Evolutionary conservation across 2,113 vertebrate species (phyloP).

Genomic region (Perccottus glenii): DNA sequence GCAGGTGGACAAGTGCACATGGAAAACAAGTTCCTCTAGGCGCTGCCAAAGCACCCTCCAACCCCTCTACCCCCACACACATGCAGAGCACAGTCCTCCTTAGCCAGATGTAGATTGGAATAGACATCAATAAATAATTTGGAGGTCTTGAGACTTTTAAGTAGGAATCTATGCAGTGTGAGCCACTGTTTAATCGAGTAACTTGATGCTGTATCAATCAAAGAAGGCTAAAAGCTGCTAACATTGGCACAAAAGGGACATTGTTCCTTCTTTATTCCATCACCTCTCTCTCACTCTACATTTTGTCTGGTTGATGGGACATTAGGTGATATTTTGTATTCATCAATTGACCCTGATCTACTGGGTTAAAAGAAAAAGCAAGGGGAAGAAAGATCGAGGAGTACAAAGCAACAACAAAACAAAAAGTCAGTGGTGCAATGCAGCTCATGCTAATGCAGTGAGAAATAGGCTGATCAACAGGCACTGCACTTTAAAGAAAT

Average conservation of each 20-base stretch:
- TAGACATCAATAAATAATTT: conserved; percentile 99
- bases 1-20: conserved; percentile 84
- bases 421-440: conserved; percentile 34
- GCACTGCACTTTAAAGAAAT: conserved; percentile 15
- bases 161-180: conserved; percentile 89
- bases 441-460: conserved; percentile 43
- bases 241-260: conserved; percentile 72
- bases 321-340: conserved; percentile 71
- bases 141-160: conserved; percentile 91
- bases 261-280: conserved; percentile 34
- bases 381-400: neutral
- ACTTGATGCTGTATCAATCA: conserved; percentile 81
- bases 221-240: conserved; percentile 71
- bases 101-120: conserved; percentile 87
- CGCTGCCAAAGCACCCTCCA: conserved; percentile 67
- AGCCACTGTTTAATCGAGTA: conserved; percentile 89
- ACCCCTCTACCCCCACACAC: conserved; percentile 29
- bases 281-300: conserved; percentile 29
- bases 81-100: conserved; percentile 58
- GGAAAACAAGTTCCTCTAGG: conserved; percentile 90
- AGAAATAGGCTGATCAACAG: conserved; percentile 35
- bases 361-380: conserved; percentile 21
- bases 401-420: neutral
- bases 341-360: conserved; percentile 67
- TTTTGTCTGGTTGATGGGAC: conserved; percentile 57